These are phyloP conservation scores for Borostomias antarcticus DNA, from an alignment of 2,797 vertebrate species.

Conservation along the genomic window DNA sequence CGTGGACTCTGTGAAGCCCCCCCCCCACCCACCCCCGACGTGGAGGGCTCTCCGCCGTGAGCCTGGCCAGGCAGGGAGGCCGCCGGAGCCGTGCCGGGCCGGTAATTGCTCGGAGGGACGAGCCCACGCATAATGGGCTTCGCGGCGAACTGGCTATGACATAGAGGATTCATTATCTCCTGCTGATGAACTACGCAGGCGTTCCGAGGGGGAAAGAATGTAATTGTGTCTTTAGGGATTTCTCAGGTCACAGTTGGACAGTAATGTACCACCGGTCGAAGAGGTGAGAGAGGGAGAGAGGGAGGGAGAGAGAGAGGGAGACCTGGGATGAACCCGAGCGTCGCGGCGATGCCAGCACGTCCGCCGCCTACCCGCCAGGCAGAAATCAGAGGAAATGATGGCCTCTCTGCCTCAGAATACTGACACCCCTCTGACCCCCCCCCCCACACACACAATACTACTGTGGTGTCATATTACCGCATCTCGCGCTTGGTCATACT, in stretches of 20 bases:
- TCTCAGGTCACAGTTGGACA: conserved; percentile 67
- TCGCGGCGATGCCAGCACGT: conserved; percentile 40
- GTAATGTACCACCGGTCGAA: conserved; percentile 67
- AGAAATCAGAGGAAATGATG: conserved; percentile 14
- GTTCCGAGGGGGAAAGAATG: conserved; percentile 55
- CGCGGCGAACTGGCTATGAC: conserved; percentile 54
- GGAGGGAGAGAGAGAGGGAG: conserved; percentile 39
- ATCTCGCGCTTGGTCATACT: too few species aligned
- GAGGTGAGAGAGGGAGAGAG: conserved; percentile 43
- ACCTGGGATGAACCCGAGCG: conserved; percentile 62
- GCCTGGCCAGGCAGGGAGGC: too few species aligned
- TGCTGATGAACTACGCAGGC: conserved; percentile 63
- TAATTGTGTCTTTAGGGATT: conserved; percentile 82
- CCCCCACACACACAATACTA: too few species aligned
- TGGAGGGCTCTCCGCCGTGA: too few species aligned
- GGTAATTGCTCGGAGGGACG: conserved; percentile 57
- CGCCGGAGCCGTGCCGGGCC: too few species aligned
- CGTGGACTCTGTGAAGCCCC: too few species aligned
- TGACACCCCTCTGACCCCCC: too few species aligned
- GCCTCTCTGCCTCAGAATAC: conserved; percentile 3
- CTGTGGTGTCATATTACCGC: too few species aligned
- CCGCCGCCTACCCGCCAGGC: conserved; percentile 6
- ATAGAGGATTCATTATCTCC: conserved; percentile 67
- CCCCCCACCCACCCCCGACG: too few species aligned
- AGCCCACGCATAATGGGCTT: conserved; percentile 59